These are phyloP conservation scores for Sula dactylatra DNA, from an alignment of 2,113 vertebrate species.

Conservation along the genomic window DNA sequence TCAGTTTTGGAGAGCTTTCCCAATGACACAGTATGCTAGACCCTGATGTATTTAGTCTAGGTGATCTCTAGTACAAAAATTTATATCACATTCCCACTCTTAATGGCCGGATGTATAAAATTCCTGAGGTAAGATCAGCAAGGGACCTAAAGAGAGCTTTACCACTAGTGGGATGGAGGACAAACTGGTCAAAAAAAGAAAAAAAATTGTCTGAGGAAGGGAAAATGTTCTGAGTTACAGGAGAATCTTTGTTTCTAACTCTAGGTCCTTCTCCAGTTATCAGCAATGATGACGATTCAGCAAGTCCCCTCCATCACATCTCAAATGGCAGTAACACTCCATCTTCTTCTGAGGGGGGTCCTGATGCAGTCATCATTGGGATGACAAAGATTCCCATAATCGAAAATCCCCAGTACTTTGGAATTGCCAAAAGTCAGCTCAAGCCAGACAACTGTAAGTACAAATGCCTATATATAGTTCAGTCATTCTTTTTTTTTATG, in stretches of 20 bases:
- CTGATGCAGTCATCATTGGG: conserved; percentile 88
- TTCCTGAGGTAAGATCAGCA: neutral
- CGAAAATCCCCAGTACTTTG: conserved; percentile 92
- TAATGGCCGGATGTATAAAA: neutral
- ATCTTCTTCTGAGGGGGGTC: conserved; percentile 87
- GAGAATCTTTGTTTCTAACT: conserved; percentile 45
- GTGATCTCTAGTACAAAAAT: neutral
- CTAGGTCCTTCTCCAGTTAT: conserved; percentile 88
- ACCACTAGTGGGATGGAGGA: neutral
- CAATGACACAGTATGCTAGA: neutral
- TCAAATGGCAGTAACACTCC: conserved; percentile 90
- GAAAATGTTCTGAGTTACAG: conserved; percentile 8
- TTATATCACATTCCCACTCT: neutral
- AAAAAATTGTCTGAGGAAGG: neutral
- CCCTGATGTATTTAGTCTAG: neutral
- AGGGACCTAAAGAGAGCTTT: neutral
- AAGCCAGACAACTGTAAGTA: conserved; percentile 92
- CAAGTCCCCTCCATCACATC: conserved; percentile 90
- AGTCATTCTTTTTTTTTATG: neutral
- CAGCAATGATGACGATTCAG: conserved; percentile 89
- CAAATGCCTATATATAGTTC: conserved; percentile 16
- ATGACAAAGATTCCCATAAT: conserved; percentile 94
- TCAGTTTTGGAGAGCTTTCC: neutral
- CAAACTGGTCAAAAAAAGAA: neutral
- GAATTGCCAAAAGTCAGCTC: conserved; percentile 87